phyloP scores from a whole-genome alignment of 1,140 invertebrate species.

The Drosophila willistoni region DNA sequence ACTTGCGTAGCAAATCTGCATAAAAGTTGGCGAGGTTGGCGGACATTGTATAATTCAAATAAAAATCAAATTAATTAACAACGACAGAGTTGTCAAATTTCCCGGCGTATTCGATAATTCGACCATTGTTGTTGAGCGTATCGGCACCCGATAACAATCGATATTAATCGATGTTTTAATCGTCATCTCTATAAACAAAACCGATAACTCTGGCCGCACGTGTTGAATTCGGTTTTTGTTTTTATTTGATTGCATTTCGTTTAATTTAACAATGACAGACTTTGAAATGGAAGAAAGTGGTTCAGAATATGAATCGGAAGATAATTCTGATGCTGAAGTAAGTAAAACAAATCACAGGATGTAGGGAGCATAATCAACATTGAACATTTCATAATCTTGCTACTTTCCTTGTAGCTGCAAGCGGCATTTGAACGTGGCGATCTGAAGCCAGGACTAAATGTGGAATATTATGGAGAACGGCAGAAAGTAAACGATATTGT shows the following conservation, averaged over 20 bases:
- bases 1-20: conserved; percentile 59
- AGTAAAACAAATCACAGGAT: neutral
- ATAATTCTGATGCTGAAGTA: conserved; percentile 78
- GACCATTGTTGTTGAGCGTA: no score
- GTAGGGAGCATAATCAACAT: neutral
- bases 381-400: neutral
- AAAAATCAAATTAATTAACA: neutral
- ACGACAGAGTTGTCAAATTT: no score
- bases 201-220: conserved; percentile 56
- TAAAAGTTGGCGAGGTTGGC: conserved; percentile 68
- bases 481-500: conserved; percentile 88
- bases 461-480: conserved; percentile 85
- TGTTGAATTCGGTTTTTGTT: conserved; percentile 69
- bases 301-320: conserved; percentile 74
- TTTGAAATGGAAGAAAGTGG: conserved; percentile 70
- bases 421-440: conserved; percentile 91
- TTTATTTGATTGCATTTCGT: conserved; percentile 14
- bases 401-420: conserved; percentile 86
- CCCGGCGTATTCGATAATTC: no score
- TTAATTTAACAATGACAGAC: conserved; percentile 64
- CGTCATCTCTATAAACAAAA: conserved; percentile 12
- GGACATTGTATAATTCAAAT: conserved; percentile 40
- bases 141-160: neutral
- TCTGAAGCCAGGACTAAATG: conserved; percentile 93
- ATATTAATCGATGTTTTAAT: neutral